phyloP scores from a whole-genome alignment of 2,113 vertebrate species.

The Phodopus roborovskii region DNA sequence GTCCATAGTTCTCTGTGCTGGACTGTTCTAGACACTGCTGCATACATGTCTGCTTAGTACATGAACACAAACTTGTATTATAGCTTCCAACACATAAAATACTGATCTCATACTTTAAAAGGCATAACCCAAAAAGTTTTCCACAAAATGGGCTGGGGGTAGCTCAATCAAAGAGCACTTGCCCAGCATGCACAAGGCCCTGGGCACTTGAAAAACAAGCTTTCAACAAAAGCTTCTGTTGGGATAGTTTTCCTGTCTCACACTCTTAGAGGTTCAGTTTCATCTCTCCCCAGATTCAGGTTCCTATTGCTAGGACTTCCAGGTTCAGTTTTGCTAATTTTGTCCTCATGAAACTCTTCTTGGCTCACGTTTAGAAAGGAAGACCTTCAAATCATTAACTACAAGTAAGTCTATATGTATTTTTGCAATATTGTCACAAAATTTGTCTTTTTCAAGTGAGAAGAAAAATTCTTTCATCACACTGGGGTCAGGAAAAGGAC shows the following conservation, averaged over 20 bases:
- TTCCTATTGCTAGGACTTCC: background rate
- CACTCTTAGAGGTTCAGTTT: background rate
- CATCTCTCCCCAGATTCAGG: background rate
- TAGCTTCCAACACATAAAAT: background rate
- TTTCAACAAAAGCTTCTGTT: background rate
- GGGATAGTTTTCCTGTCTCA: background rate
- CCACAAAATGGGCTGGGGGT: background rate
- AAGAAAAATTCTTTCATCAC: constrained; percentile 18
- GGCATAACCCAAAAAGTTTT: background rate
- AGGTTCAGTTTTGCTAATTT: background rate
- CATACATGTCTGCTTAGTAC: background rate
- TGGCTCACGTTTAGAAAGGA: constrained; percentile 21
- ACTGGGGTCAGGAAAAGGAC: constrained; percentile 26
- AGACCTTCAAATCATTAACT: background rate
- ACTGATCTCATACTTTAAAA: background rate
- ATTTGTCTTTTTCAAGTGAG: constrained; percentile 12
- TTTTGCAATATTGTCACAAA: background rate
- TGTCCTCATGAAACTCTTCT: background rate
- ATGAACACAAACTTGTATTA: background rate
- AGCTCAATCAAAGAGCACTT: background rate
- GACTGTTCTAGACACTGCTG: background rate
- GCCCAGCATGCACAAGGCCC: background rate
- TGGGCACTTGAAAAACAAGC: background rate
- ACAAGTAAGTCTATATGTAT: background rate
- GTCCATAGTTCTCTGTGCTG: background rate